Conservation (phyloP, 2,797 vertebrate genomes). For the Otus scops region DNA sequence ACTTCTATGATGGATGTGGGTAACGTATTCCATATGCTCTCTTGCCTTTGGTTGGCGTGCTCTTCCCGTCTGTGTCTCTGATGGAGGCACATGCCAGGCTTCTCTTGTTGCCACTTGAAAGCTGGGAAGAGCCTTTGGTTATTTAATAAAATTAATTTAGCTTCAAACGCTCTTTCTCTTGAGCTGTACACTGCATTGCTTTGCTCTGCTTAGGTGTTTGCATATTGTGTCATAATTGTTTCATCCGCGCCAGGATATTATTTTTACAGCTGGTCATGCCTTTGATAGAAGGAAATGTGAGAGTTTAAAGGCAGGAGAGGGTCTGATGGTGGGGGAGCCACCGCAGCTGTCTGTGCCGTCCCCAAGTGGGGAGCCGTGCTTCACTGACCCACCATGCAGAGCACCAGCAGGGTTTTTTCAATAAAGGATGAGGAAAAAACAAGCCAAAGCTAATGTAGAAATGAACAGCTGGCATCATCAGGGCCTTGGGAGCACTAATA, state of each 20-base stretch:
- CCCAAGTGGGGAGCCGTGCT: not conserved
- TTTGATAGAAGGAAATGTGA: conserved; percentile 6
- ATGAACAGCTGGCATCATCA: not conserved
- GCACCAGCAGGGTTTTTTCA: not conserved
- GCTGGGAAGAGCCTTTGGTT: not conserved
- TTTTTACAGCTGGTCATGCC: conserved; percentile 63
- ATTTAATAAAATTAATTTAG: not conserved
- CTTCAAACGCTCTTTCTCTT: not conserved
- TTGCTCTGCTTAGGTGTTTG: conserved; percentile 19
- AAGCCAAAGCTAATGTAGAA: not conserved
- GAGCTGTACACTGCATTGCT: accelerated
- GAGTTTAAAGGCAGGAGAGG: not conserved
- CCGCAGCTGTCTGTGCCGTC: not conserved
- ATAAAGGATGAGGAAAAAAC: not conserved
- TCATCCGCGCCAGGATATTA: conserved; percentile 22
- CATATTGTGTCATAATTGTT: not conserved
- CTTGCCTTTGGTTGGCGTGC: not conserved
- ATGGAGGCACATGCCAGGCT: not conserved
- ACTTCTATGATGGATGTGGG: not conserved
- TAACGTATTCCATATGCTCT: not conserved
- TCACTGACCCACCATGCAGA: accelerated
- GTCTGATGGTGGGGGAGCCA: not conserved
- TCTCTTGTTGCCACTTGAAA: conserved; percentile 22
- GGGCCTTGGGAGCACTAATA: not conserved
- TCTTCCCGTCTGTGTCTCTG: not conserved